Base-by-base conservation (phyloP, 2,888 invertebrate genomes). In the Globia sparganii region DNA sequence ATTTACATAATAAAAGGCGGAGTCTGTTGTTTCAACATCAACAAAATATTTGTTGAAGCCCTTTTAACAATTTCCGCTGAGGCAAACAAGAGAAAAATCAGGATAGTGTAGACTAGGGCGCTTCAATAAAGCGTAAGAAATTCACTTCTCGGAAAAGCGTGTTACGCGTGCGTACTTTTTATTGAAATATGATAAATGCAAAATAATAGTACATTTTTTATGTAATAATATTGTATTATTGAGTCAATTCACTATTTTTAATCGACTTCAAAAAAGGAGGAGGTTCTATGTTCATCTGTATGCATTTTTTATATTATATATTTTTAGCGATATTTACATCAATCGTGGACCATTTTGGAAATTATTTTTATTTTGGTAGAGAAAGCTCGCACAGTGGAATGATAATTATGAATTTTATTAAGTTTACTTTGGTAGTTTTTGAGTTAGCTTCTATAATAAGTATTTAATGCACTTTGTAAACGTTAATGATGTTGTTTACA, bases 1-100 rank as follows among this genome's bases (percentile, higher is more conserved):
- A 87, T 86, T 88, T 88, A 84, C 85, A 87, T 87, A 84, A 61
- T 86, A 89, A 90, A 89, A 88, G 86, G 85, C 86, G 84, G 82
- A 75, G 83, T 75, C 88, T 87, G 90, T 90, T 88, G 89, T 90
- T 89, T 86, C 84, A 86, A 87, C 89, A 90, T 88, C 91, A 90
- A 90, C 89, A 89, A 91, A 91, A 90, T 91, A 91, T 92, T 92
- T 91, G 89, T 86, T 87, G 89, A 89, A 91, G 89, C 90, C 90
- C 90, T 92, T 93, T 91, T 89, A 86, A 87, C 91, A 91, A 91
- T 92, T 92, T 93, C 90, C 90, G 87, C 72, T 78, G 78, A 87
- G 78, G 85, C 84, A 82, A 79, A 82, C 74, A 80, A 72, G 53
- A 62, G 77, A 61, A 72, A 77, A 87, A 78, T 80, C 87, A 76